Base-by-base conservation (phyloP, 2,888 invertebrate genomes). In the Plusia festucae region DNA sequence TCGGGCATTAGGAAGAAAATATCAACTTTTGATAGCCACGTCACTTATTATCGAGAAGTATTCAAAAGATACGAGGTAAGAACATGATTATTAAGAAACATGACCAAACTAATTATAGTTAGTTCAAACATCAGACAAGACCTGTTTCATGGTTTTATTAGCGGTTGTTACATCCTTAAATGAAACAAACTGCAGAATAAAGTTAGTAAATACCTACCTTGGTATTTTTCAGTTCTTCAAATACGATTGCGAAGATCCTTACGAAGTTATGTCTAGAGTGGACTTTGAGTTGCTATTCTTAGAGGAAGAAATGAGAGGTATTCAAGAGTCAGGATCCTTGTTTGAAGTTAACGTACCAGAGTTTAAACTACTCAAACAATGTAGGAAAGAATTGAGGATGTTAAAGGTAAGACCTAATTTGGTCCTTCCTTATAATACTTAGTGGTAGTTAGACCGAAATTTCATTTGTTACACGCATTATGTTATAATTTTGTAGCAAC, bases 281-380 rank as follows among this genome's bases (percentile, higher is more conserved):
- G 97, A 98, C 87, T 95, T 95, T 61, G 98, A 98, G 88, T 97
- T 99, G 78, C 86, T 95, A n/a, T 95, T 96, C 76, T 94, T 99
- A 82, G 99, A 99, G 91, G 96, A 96, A 52, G 97, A 98, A 86
- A 99, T 99, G 98, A 95, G 95, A 67, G 96, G 96, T 46, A 97
- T 99, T 76, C 97, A 98, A 84, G 97, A 98, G 78, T 98, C 99
- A 5, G 99, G 99, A 0, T 97, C 98, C 2, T 94, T 99, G 52
- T 99, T 99, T 93, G 99, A 99, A 95, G 99, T 99, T 0, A 98
- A 97, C 81, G 97, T 99, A 18, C 98, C 99, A 0, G 99, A 99
- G 88, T 99, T 99, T 87, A 99, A 99, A 87, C 96, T 98, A 70
- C 91, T 99, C 57, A 98, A 97, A 85, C 98, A 98, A 89, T 99